A percentile compares a stretch with the other conserved stretches of the same genome.
Conservation (phyloP, 2,797 vertebrate genomes). For the Tapera naevia region DNA sequence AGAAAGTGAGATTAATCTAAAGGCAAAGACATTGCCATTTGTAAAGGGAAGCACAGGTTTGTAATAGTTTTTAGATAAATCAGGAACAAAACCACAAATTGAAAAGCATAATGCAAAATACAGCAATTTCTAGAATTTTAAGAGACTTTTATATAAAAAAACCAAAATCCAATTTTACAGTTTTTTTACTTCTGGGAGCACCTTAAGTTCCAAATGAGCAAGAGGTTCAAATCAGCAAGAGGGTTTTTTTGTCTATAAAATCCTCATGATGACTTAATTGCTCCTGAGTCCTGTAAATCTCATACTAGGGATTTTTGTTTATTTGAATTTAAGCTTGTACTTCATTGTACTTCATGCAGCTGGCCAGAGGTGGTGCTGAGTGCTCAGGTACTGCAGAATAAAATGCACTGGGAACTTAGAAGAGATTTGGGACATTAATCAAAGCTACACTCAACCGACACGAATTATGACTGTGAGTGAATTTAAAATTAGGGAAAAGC, state of each 20-base stretch:
- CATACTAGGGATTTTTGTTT: neutral
- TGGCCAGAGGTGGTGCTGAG: slow-evolving; percentile 69
- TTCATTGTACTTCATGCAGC: slow-evolving; percentile 46
- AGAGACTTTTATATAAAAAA: neutral
- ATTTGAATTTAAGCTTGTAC: slow-evolving; percentile 40
- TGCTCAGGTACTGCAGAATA: slow-evolving; percentile 17
- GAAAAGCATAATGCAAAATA: neutral
- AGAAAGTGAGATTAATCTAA: neutral
- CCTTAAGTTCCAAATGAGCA: neutral
- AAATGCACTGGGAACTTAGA: slow-evolving; percentile 2
- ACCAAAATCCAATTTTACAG: neutral
- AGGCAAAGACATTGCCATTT: neutral
- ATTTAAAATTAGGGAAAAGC: neutral
- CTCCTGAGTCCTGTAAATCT: neutral
- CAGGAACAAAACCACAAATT: neutral
- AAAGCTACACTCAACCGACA: neutral
- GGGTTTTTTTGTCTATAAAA: neutral
- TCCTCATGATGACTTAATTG: neutral
- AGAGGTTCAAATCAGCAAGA: neutral
- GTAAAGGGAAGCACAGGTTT: neutral
- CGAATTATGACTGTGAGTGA: neutral
- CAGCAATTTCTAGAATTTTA: neutral
- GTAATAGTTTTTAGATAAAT: neutral
- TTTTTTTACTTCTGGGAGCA: neutral
- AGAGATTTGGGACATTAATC: neutral